Conservation (phyloP, 1,140 invertebrate species). For the Lepidostoma basale region DNA sequence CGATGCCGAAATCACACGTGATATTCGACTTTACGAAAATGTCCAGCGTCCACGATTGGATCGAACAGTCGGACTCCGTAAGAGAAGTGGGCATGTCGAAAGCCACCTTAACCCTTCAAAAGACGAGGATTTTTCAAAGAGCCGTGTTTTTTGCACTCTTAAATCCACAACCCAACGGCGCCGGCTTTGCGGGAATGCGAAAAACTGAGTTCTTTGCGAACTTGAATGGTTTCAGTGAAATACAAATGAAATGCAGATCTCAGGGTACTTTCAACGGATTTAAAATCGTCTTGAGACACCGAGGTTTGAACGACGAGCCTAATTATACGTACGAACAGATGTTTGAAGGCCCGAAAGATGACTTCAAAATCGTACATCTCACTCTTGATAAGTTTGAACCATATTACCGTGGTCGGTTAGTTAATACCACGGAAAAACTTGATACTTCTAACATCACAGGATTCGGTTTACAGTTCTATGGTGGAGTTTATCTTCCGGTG, state of each 20-base stretch:
- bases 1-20: not conserved
- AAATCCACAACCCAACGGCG: constrained; percentile 73
- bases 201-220: constrained; percentile 57
- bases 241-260: constrained; percentile 63
- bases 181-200: constrained; percentile 70
- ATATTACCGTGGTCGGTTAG: constrained; percentile 65
- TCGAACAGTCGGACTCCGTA: constrained; percentile 70
- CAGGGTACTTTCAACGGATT: constrained; percentile 65
- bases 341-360: constrained; percentile 62
- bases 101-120: constrained; percentile 65
- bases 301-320: constrained; percentile 61
- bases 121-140: constrained; percentile 64
- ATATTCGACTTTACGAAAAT: constrained; percentile 38
- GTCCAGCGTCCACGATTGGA: constrained; percentile 56
- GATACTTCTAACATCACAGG: constrained; percentile 66
- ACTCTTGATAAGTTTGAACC: constrained; percentile 67
- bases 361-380: constrained; percentile 61
- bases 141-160: constrained; percentile 71
- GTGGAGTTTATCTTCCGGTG: constrained; percentile 69
- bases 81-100: constrained; percentile 71
- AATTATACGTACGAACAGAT: constrained; percentile 69
- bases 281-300: constrained; percentile 69
- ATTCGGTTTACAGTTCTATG: constrained; percentile 71
- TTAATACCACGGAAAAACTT: constrained; percentile 63
- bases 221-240: constrained; percentile 57